Base-by-base conservation (phyloP, 92 coral and sea anemone genomes). In the Montipora capitata region DNA sequence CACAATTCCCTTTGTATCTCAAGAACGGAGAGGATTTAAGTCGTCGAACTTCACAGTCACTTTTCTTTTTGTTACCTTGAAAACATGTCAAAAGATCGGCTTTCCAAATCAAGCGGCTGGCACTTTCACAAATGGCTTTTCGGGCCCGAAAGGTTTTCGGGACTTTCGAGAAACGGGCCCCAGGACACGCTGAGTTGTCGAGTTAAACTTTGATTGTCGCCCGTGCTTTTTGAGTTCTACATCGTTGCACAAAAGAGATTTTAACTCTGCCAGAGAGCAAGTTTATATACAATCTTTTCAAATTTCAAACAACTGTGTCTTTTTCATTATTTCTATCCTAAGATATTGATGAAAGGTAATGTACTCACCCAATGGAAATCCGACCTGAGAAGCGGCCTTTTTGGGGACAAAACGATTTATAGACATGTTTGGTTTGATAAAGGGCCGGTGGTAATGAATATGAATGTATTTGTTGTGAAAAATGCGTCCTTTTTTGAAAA, bases 301-400 rank as follows among this genome's bases (percentile, higher is more conserved):
- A 48, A 48, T 27, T 27, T 27, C 35, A 27, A 27, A 27, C 35
- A 27, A 27, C 16, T 14, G 10, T 7, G 13, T 2, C 13, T 57
- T 63, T 63, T 20, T 2, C 10, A 59, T 6, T 17, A 16, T 3
- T 61, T 61, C 4, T 2, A 15, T 4, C 4, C 27, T 0, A 40
- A 39, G 42, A 59, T 7, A 52, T 45, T 2, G 5, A 10, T 41
- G 56, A 81, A 16, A 14, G 44, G 5, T 56, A 0, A 10, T 3
- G 4, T 39, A 10, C 85, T 81, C 45, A 81, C 85, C 68, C 12
- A 51, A 68, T 4, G 85, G 85, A 0, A 68, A 66, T 5, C 85
- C 85, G 52, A 81, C 39, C 10, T 67, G 39, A 43, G 35, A 10
- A 52, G 68, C 67, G 3, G 85, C 27, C 77, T 68, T 81, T 54